Evolutionary conservation across 2,113 vertebrate species (phyloP), one percentile per base, ranked within the genome.

Genomic region (Pongo abelii): DNA sequence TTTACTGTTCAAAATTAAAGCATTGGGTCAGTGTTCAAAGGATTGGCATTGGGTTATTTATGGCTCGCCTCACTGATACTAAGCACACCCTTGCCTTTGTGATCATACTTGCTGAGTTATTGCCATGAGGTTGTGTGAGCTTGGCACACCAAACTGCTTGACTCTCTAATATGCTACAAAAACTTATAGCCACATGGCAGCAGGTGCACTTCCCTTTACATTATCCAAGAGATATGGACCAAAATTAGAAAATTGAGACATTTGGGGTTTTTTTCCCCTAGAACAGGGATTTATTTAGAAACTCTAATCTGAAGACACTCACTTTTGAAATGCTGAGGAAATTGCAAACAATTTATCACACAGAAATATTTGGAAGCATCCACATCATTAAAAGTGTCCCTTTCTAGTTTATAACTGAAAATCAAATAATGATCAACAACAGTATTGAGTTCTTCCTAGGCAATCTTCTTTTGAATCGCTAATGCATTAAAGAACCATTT

Each of bases 401-500:
- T 89, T 81, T 88, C 55, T 83, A 84, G 74, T 86, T 97, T 86
- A 80, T 91, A 59, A 93, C 40, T 88, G 48, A 94, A 97, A 93
- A 84, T 81, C 93, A 95, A 95, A 61, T 57, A 91, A 94, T 43
- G 35, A 91, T 92, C 84, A 84, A 91, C 12, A 84, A 17, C 8
- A 14, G 2, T 74, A 94, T 93, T 79, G 86, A 79, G 95, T 91
- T 69, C 81, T 94, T 93, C 40, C 27, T 84, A 59, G 18, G 93
- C 43, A 83, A 27, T 52, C 80, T 89, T 69, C 25, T 93, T 92
- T 83, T 91, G 80, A 91, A 91, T 93, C 93, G 86, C 61, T 79
- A 86, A 97, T 93, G 96, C 78, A 94, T 97, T 95, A 91, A 92
- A 96, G 40, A 96, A 88, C 4, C 40, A 83, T 75, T 91, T 92